Evolutionary conservation across 1,140 invertebrate genomes (phyloP).

Genomic region (Stegodyphus dumicola): DNA sequence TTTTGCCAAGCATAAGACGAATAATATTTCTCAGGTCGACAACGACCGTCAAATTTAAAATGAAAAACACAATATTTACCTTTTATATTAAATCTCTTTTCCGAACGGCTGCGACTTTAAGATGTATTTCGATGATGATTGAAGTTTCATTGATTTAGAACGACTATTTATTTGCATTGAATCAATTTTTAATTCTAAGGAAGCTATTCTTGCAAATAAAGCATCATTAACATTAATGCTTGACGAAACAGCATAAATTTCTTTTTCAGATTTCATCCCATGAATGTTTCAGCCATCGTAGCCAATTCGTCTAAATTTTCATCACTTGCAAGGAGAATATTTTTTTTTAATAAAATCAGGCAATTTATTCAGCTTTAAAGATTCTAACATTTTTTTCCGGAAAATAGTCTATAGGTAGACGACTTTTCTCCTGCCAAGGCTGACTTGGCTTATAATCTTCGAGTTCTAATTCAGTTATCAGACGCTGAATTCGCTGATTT

Average conservation of each 20-base stretch:
- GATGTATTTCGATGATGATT: background rate
- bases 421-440: background rate
- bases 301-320: background rate
- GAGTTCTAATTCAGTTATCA: background rate
- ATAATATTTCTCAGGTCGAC: background rate
- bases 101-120: background rate
- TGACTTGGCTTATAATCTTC: background rate
- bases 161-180: background rate
- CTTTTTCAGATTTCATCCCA: background rate
- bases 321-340: background rate
- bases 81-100: background rate
- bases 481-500: background rate
- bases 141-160: background rate
- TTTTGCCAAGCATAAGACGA: background rate
- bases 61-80: conserved; percentile 7
- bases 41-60: background rate
- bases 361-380: background rate
- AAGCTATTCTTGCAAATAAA: background rate
- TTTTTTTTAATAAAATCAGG: background rate
- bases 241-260: background rate
- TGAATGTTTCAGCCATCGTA: background rate
- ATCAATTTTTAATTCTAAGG: conserved; percentile 3
- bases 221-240: background rate
- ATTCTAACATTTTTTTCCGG: background rate
- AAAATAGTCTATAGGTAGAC: background rate